Base-by-base conservation (phyloP, 2,797 vertebrate genomes). In the Naso thynnoides region DNA sequence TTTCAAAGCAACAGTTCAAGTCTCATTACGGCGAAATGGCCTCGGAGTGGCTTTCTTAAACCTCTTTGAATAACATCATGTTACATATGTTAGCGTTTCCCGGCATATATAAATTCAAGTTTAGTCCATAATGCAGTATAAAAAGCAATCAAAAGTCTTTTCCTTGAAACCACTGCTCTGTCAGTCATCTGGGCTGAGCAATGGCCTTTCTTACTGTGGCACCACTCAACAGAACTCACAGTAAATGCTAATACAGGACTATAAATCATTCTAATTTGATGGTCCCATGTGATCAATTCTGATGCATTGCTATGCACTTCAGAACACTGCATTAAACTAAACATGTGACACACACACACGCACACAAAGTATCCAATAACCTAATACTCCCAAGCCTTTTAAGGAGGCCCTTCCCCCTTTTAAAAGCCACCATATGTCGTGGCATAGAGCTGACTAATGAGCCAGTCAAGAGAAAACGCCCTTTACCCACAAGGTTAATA, bases 401-500 rank as follows among this genome's bases (percentile, higher is more conserved):
- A 23, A 77, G 26, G 39, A 19, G 49, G 23, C 39, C 62, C 75
- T 67, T 63, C 50, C 78, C 70, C 73, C 73, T 58, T 53, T 70
- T 83, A 76, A 87, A 87, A 86, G 68, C 71, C 52, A 58, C 59
- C 44, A 39, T 76, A 75, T 81, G 79, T 59, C 36, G 48, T 63
- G 59, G 76, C 41, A 65, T 70, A 66, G 81, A 75, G 76, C 64
- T 82, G 81, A 86, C 89, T 93, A 94, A 94, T 93, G 91, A 93
- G 88, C 76, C 91, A 77, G 77, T 82, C 67, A 78, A 50, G 52
- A 82, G 74, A 63, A 88, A 90, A 82, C 29, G 61, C 85, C 87
- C 88, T 91, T 90, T 89, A 91, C 84, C 90, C 81, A 70, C 77
- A 88, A 90, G 89, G 93, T 94, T 93, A 94, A 93, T 89, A 88